Evolutionary conservation across 53 echinoderm and acorn worm species (phyloP).

Genomic region (Arbacia lixula): DNA sequence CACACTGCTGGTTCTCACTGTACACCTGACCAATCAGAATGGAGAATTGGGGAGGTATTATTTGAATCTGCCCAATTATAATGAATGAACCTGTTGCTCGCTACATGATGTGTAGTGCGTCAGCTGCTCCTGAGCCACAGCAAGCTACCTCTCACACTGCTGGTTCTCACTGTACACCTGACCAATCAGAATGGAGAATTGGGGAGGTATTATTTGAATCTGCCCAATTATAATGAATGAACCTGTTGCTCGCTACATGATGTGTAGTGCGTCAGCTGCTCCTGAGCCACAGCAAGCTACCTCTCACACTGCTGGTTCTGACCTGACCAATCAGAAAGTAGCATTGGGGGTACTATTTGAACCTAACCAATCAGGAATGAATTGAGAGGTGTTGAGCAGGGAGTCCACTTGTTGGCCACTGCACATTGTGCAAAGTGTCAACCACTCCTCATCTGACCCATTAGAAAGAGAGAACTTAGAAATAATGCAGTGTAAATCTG

Average conservation of each 20-base stretch:
- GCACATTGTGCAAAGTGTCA: slow-evolving; percentile 64
- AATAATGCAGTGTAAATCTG: too few relatives aligned
- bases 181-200: neutral
- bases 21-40: slow-evolving; percentile 88
- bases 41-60: neutral
- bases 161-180: slow-evolving; percentile 91
- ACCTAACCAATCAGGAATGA: too few relatives aligned
- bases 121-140: slow-evolving; percentile 79
- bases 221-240: too few relatives aligned
- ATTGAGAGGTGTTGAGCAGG: too few relatives aligned
- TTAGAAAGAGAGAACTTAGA: too few relatives aligned
- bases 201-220: too few relatives aligned
- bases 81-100: slow-evolving; percentile 65
- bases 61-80: too few relatives aligned
- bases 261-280: slow-evolving; percentile 77
- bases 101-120: slow-evolving; percentile 63
- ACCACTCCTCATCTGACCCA: slow-evolving; percentile 75
- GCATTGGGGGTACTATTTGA: neutral
- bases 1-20: slow-evolving; percentile 86
- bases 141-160: slow-evolving; percentile 83
- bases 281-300: slow-evolving; percentile 69
- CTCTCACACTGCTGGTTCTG: slow-evolving; percentile 87
- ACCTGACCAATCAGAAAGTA: slow-evolving; percentile 93
- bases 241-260: slow-evolving; percentile 61
- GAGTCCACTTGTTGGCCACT: slow-evolving; percentile 68